Percentiles rank a stretch among this genome's conserved stretches.
phyloP scores from a whole-genome alignment of 2,888 invertebrate species.

The Cheilosia vulpina region DNA sequence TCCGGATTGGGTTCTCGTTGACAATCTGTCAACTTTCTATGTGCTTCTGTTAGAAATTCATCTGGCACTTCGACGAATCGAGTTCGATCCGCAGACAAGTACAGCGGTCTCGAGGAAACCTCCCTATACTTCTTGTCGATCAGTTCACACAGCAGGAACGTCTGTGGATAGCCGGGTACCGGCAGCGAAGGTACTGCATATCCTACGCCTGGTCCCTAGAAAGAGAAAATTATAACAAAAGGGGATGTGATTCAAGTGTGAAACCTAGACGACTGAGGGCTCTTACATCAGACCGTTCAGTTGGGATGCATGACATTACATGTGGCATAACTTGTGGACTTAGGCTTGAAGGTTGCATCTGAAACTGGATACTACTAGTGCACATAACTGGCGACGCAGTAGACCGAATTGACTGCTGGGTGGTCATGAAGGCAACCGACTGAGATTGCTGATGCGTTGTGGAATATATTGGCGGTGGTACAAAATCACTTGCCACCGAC shows the following conservation, averaged over 20 bases:
- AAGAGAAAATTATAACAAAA: conserved; percentile 9
- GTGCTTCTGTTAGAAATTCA: conserved; percentile 76
- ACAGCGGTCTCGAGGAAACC: conserved; percentile 86
- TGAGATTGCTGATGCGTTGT: conserved; percentile 43
- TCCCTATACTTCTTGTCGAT: conserved; percentile 88
- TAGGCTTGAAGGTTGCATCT: conserved; percentile 10
- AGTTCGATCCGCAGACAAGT: conserved; percentile 79
- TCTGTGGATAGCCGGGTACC: conserved; percentile 89
- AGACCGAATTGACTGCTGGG: conserved; percentile 35
- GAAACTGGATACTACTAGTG: conserved; percentile 30
- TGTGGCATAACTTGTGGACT: conserved; percentile 15
- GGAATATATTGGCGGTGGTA: conserved; percentile 34
- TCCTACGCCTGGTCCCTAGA: conserved; percentile 53
- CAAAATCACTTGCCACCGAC: conserved; percentile 8
- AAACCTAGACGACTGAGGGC: background rate
- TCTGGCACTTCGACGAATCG: conserved; percentile 75
- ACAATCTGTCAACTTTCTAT: conserved; percentile 56
- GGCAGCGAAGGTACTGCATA: conserved; percentile 89
- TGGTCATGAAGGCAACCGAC: conserved; percentile 30
- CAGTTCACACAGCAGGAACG: conserved; percentile 87
- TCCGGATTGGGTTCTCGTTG: conserved; percentile 57
- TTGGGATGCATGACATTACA: conserved; percentile 19
- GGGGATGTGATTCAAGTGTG: conserved; percentile 5
- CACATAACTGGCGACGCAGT: conserved; percentile 28
- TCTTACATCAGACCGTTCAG: conserved; percentile 46